Evolutionary conservation across 2,888 invertebrate species (phyloP).

Genomic region (Sinopyrophorus schimmeli): DNA sequence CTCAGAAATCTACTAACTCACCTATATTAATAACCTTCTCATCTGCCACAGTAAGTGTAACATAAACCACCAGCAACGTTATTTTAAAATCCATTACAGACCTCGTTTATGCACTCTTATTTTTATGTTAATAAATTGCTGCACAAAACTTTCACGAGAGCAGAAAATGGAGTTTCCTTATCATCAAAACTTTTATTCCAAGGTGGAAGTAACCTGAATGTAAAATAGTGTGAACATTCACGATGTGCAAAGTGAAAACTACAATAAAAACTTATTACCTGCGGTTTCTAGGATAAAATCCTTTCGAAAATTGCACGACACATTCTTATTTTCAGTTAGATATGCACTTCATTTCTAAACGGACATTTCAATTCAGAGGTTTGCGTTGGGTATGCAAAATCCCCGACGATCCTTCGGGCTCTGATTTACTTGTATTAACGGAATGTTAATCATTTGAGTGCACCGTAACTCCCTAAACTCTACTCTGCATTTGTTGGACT

Average conservation of each 20-base stretch:
- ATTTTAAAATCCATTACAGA: slow-evolving; percentile 25
- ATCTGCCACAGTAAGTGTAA: too few relatives aligned
- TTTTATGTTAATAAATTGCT: slow-evolving; percentile 27
- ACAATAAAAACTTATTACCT: slow-evolving; percentile 27
- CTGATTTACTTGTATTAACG: too few relatives aligned
- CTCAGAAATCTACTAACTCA: too few relatives aligned
- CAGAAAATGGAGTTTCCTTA: slow-evolving; percentile 20
- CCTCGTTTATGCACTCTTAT: slow-evolving; percentile 8
- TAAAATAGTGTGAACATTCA: slow-evolving; percentile 23
- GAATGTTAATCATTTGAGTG: too few relatives aligned
- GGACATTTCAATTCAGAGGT: too few relatives aligned
- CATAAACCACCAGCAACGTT: too few relatives aligned
- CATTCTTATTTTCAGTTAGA: slow-evolving; percentile 1
- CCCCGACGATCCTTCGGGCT: too few relatives aligned
- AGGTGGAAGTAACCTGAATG: slow-evolving; percentile 14
- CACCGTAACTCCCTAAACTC: too few relatives aligned
- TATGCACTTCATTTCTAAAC: too few relatives aligned
- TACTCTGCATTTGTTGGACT: too few relatives aligned
- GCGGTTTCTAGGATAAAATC: slow-evolving; percentile 13
- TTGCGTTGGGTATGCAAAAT: too few relatives aligned
- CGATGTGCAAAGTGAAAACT: slow-evolving; percentile 19
- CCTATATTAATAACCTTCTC: slow-evolving; percentile 23
- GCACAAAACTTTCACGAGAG: slow-evolving; percentile 14
- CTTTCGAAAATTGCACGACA: slow-evolving; percentile 9
- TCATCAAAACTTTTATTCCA: slow-evolving; percentile 23